Evolutionary conservation across 53 echinoderm and acorn worm species (phyloP), one percentile per base, ranked within the genome.

Genomic region (Temnopleurus reevesii): DNA sequence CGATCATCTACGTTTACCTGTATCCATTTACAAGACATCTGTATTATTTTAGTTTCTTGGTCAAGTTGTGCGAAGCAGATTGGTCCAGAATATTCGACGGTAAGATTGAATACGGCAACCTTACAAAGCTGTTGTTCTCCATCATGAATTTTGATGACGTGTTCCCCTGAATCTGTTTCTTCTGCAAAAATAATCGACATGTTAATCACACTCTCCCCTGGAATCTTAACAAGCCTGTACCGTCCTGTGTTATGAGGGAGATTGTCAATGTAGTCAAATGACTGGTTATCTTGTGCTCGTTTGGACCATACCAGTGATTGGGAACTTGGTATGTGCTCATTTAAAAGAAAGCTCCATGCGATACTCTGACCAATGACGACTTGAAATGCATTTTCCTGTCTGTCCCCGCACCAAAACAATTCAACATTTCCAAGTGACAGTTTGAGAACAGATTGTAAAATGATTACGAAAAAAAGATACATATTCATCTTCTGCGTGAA

Each of bases 21-120:
- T 41, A 71, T 27, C 56, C 71, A 71, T 21, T 71, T 8, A 71
- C 71, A 71, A 38, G 71, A 71, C 71, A 71, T 41, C 71, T 41
- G 71, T 8, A 71, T 19, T 71, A n/a, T 71, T 21, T 27, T 4
- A 1, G 1, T 71, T n/a, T 41, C 38, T 71, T 23, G 38, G 71
- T 71, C 18, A 21, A 38, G 21, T 0, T 21, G 21, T 5, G 71
- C 23, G 19, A 41, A 41, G 12, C 71, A 71, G 41, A 71, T 41
- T 4, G 71, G 71, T 18, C n/a, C 41, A 21, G 71, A 38, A 19
- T 6, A 0, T 41, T 71, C 23, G 23, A 71, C 41, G 71, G 71
- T 71, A 38, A 71, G n/a, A 71, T 71, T 71, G 15, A 71, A 71
- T 6, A 41, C 5, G 8, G 41, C 41, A 71, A 71, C 15, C 19